Percentiles rank a stretch among this genome's conserved stretches.
Evolutionary conservation across 2,113 vertebrate genomes (phyloP).

Genomic region (Oncorhynchus tshawytscha): DNA sequence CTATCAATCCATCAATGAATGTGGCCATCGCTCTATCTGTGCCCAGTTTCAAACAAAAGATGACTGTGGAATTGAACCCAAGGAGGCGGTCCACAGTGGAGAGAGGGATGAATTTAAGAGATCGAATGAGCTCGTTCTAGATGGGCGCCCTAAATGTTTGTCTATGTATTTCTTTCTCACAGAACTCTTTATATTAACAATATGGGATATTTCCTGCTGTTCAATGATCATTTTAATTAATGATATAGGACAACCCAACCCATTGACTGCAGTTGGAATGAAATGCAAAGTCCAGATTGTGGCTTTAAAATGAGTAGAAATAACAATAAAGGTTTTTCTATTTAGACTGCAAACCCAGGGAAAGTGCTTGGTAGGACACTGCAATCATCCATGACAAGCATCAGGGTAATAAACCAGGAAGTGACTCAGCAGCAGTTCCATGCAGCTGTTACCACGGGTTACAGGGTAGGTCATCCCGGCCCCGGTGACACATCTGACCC

Average conservation of each 20-base stretch:
- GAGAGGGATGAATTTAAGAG: neutral
- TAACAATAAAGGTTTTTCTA: neutral
- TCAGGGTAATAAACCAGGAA: neutral
- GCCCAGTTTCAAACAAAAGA: neutral
- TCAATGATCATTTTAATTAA: too few relatives aligned
- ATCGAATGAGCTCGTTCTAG: neutral
- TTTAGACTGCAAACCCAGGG: neutral
- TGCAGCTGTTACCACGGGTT: neutral
- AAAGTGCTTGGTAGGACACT: neutral
- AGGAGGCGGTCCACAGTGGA: neutral
- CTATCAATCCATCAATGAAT: constrained; percentile 3
- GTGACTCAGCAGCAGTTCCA: neutral
- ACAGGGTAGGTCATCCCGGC: neutral
- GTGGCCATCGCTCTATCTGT: neutral
- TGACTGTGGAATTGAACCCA: neutral
- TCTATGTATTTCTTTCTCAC: too few relatives aligned
- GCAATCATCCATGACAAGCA: neutral
- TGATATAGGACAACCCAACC: too few relatives aligned
- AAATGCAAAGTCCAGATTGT: neutral
- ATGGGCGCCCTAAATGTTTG: neutral
- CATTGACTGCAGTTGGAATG: too few relatives aligned
- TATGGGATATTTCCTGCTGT: too few relatives aligned
- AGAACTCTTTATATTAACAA: too few relatives aligned
- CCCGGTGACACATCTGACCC: neutral
- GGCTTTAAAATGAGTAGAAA: neutral